Percentiles rank a stretch among this genome's conserved stretches.
Evolutionary conservation across 2,888 invertebrate species (phyloP).

Genomic region (Trissolcus japonicus): DNA sequence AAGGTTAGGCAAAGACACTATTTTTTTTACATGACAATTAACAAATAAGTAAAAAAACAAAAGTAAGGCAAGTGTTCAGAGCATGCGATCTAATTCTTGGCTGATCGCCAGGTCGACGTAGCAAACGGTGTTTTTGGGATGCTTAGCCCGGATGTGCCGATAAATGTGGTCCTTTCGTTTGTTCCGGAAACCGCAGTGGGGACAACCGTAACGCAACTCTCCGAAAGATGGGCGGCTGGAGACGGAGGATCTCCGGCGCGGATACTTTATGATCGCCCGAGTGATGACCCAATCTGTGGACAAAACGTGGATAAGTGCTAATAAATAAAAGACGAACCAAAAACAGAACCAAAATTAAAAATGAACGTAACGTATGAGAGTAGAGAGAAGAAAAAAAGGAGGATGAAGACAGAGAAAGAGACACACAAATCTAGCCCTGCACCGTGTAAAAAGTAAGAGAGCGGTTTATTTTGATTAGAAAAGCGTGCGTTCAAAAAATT

Average conservation of each 20-base stretch:
- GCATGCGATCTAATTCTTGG: slow-evolving; percentile 50
- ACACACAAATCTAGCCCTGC: slow-evolving; percentile 17
- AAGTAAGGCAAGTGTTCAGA: slow-evolving; percentile 12
- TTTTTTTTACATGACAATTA: no score
- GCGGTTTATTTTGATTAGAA: background rate
- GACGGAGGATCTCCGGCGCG: slow-evolving; percentile 32
- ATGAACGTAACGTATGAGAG: background rate
- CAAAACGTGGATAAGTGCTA: slow-evolving; percentile 26
- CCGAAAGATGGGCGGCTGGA: slow-evolving; percentile 20
- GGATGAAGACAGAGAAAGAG: background rate
- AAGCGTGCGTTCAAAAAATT: slow-evolving; percentile 28
- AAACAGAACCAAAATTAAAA: background rate
- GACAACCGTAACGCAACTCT: slow-evolving; percentile 74
- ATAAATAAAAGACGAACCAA: slow-evolving; percentile 3
- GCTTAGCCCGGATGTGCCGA: slow-evolving; percentile 71
- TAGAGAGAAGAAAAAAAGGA: slow-evolving; percentile 14
- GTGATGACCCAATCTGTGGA: slow-evolving; percentile 57
- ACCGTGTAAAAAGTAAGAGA: slow-evolving; percentile 25
- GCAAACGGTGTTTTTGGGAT: slow-evolving; percentile 66
- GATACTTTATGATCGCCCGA: slow-evolving; percentile 52
- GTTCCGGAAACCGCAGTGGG: slow-evolving; percentile 72
- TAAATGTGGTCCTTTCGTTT: slow-evolving; percentile 74
- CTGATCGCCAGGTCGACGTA: slow-evolving; percentile 65
- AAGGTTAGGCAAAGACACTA: no score
- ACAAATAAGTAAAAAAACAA: no score